Conservation (phyloP, 2,113 vertebrate species). For the Leptosomus discolor region DNA sequence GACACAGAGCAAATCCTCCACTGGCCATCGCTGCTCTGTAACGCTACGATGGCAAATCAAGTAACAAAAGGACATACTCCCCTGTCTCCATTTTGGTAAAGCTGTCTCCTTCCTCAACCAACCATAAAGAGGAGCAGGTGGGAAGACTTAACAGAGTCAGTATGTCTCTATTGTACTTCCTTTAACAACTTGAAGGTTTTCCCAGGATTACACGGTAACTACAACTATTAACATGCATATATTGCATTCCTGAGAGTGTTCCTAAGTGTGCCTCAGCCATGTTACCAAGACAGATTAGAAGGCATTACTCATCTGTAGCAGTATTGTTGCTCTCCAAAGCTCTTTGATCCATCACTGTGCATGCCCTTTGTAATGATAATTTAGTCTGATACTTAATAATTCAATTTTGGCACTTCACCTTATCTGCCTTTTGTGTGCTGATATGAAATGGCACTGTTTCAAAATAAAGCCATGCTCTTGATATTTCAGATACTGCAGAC, state of each 20-base stretch:
- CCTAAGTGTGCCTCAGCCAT: background rate
- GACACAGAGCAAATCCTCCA: background rate
- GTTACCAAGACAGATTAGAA: background rate
- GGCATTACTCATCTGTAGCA: background rate
- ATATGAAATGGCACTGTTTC: background rate
- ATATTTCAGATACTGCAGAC: background rate
- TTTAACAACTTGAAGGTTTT: background rate
- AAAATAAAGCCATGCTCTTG: background rate
- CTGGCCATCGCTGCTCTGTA: background rate
- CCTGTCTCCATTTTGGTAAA: background rate
- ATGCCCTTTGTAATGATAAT: background rate
- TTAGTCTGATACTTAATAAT: background rate
- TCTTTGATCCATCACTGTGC: background rate
- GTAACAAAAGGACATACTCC: background rate
- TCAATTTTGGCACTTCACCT: background rate
- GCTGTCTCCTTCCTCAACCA: background rate
- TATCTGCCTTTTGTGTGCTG: background rate
- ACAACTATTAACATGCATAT: background rate
- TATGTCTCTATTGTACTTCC: background rate
- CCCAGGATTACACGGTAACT: background rate
- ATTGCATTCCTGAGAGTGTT: background rate
- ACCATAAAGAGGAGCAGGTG: background rate
- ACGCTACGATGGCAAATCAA: rapidly evolving
- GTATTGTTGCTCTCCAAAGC: background rate
- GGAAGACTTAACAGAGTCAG: background rate